These are phyloP conservation scores for Eupelmus urozonus DNA, from an alignment of 2,888 invertebrate genomes.

Conservation along the genomic window DNA sequence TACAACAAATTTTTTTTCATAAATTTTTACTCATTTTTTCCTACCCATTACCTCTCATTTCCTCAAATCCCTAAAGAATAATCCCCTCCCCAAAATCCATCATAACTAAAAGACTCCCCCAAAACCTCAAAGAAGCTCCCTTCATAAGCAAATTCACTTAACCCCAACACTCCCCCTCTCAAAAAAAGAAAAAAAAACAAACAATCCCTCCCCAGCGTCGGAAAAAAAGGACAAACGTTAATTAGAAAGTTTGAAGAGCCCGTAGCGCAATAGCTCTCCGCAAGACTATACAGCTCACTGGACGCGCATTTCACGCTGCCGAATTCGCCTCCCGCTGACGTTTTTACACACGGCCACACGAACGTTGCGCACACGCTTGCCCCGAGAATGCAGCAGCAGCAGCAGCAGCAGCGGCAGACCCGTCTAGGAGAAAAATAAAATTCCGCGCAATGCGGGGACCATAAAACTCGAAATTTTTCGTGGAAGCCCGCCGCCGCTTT, in stretches of 20 bases:
- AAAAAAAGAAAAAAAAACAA: constrained; percentile 9
- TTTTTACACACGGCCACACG: constrained; percentile 6
- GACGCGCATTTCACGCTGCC: constrained; percentile 6
- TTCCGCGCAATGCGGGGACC: constrained; percentile 57
- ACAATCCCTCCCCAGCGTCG: no score
- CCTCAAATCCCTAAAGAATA: no score
- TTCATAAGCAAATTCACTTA: constrained; percentile 28
- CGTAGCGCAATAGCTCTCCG: neutral
- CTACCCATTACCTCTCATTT: no score
- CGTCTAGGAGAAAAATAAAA: constrained; percentile 50
- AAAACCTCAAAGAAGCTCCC: neutral
- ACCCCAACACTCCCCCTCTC: no score
- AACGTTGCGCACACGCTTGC: no score
- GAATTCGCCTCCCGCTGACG: constrained; percentile 12
- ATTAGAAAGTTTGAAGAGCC: constrained; percentile 52
- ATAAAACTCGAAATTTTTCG: constrained; percentile 61
- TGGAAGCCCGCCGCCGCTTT: constrained; percentile 22
- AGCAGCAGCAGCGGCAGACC: no score
- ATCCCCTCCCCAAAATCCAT: constrained; percentile 31
- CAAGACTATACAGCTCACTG: no score
- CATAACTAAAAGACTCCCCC: constrained; percentile 27
- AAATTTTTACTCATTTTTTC: no score
- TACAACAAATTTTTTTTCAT: no score
- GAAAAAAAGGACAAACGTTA: constrained; percentile 42
- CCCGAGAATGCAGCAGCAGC: no score